Evolutionary conservation across 2,113 vertebrate species (phyloP), one percentile per base, ranked within the genome.

Genomic region (Hippoglossus stenolepis): DNA sequence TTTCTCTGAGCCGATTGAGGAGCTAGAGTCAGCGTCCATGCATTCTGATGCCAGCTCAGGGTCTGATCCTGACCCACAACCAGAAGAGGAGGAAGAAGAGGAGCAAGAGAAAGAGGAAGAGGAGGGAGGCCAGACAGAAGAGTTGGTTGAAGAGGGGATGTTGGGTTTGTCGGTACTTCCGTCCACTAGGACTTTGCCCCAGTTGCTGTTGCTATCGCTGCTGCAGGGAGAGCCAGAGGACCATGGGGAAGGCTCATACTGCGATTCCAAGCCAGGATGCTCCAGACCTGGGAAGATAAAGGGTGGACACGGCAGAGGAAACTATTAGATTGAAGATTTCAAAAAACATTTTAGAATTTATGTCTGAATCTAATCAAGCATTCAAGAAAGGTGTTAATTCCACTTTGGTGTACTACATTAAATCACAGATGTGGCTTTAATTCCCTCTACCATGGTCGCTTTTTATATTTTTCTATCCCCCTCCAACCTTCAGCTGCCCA

Each of bases 181-280:
- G 90, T 98, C 96, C 92, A 97, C 95, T 93, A 96, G 93, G 91
- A 96, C 96, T 95, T 97, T 96, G 88, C 96, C 95, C 96, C 96
- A 97, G 94, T 95, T 96, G 95, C 96, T 96, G 95, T 96, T 96
- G 75, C 95, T 89, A 92, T 98, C 96, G 59, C 95, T 96, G 70
- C 95, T 96, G 68, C 95, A 95, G 83, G 96, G 96, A 93, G 97
- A 97, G 82, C 95, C 95, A 91, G 96, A 94, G 88, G 95, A 97
- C 96, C 95, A 97, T 84, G 96, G 95, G 85, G 95, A 96, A 94
- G 94, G 96, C 92, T 98, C 98, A 98, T 99, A 98, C 93, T 98
- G 97, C 54, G 96, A 93, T 92, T 96, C 98, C 92, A 97, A 94
- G 93, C 94, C 95, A 81, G 92, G 94, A 91, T 97, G 97, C 90